Conservation (phyloP, 2,888 invertebrate genomes). For the Orthosia gothica region DNA sequence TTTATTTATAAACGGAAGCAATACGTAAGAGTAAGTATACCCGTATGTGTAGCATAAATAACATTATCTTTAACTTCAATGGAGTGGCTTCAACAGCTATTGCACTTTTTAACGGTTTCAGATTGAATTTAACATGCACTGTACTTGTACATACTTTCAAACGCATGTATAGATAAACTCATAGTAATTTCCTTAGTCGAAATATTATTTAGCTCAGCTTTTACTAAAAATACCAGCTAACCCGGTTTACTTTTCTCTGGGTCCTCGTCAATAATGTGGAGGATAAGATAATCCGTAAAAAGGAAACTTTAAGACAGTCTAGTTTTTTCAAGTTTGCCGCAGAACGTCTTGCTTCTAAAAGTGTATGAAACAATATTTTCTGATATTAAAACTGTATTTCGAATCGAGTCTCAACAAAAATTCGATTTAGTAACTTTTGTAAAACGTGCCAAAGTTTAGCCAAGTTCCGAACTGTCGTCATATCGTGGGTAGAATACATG, state of each 20-base stretch:
- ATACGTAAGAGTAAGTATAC: too few relatives aligned
- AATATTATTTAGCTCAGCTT: not conserved
- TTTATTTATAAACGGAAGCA: too few relatives aligned
- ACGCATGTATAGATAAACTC: not conserved
- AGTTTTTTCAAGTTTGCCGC: constrained; percentile 40
- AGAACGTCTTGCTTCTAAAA: constrained; percentile 46
- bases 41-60: too few relatives aligned
- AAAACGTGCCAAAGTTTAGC: constrained; percentile 76
- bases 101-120: not conserved
- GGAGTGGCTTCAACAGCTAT: too few relatives aligned
- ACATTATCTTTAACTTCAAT: too few relatives aligned
- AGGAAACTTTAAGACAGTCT: constrained; percentile 31
- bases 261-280: constrained; percentile 8
- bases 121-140: not conserved
- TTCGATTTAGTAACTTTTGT: constrained; percentile 78
- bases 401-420: constrained; percentile 75
- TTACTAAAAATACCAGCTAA: not conserved
- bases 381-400: constrained; percentile 76
- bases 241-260: not conserved
- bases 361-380: constrained; percentile 71
- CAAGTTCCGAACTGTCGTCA: constrained; percentile 73
- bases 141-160: not conserved
- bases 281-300: constrained; percentile 29
- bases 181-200: not conserved
- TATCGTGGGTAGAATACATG: constrained; percentile 73